These are phyloP conservation scores for Bucorvus abyssinicus DNA, from an alignment of 2,797 vertebrate genomes.

Conservation along the genomic window DNA sequence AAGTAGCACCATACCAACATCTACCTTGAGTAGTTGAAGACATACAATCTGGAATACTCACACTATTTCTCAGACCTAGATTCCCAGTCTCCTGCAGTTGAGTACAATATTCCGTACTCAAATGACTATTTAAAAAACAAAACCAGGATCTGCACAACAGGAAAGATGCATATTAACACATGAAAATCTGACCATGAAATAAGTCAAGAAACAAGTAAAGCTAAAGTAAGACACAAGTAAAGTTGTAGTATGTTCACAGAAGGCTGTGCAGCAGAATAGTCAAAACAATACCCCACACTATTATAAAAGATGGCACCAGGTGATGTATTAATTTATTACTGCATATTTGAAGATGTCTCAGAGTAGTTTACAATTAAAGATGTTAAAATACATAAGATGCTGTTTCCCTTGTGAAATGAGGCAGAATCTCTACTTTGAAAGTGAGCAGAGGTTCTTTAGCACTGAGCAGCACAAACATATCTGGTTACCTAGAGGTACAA, in stretches of 20 bases:
- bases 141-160: neutral
- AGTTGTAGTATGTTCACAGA: neutral
- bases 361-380: neutral
- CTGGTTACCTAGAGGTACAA: neutral
- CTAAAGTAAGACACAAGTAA: neutral
- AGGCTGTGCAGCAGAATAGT: neutral
- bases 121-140: neutral
- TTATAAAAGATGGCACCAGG: neutral
- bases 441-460: neutral
- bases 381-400: neutral
- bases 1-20: slow-evolving; percentile 11
- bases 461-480: neutral
- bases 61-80: slow-evolving; percentile 8
- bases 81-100: neutral
- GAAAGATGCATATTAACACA: neutral
- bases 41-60: neutral
- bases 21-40: neutral
- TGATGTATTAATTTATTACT: neutral
- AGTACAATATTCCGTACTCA: neutral
- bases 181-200: neutral
- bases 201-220: neutral
- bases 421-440: neutral
- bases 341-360: neutral
- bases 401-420: neutral
- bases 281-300: neutral